Evolutionary conservation across 2,797 vertebrate species (phyloP), one percentile per base, ranked within the genome.

Genomic region (Tangara arthus): DNA sequence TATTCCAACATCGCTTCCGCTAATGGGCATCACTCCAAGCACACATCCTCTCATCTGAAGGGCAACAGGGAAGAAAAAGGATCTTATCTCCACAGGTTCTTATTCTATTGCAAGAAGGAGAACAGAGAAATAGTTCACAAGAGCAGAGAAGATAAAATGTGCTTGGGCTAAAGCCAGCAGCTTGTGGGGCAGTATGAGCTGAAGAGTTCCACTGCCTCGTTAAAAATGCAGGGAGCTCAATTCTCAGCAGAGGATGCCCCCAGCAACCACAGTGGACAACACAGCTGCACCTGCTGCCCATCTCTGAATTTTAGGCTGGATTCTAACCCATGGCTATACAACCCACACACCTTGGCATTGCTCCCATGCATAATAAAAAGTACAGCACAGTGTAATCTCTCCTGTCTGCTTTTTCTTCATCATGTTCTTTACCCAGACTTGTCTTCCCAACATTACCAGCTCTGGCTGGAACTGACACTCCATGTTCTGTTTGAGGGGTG

Each of bases 1-100:
- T 55, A 68, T 82, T 93, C 49, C 84, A 81, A 35, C 41, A 34
- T 42, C 0, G 0, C 39, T 93, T 32, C 61, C 0, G 0, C 55
- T 89, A 86, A 92, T 6, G 2, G 84, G 50, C 68, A 81, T 80
- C 57, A 27, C 56, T 92, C 81, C 85, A 77, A 93, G 60, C 1
- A 1, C 21, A 41, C n/a, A 44, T 66, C 49, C 59, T 72, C 20
- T 64, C 6, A 10, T 88, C 68, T 83, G 63, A 93, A 92, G 72
- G 47, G 79, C 75, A 88, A 21, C 26, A 71, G n/a, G 11, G n/a
- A 37, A 86, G 79, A 85, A 88, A 85, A 85, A 15, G 14, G 20
- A 72, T 93, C 61, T 83, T 79, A 27, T 53, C 72, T 91, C 65
- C 37, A 34, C 53, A 83, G 55, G 44, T 69, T 23, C 47, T 81